Base-by-base conservation (phyloP, 2,797 vertebrate species). In the Sparidentex hasta region DNA sequence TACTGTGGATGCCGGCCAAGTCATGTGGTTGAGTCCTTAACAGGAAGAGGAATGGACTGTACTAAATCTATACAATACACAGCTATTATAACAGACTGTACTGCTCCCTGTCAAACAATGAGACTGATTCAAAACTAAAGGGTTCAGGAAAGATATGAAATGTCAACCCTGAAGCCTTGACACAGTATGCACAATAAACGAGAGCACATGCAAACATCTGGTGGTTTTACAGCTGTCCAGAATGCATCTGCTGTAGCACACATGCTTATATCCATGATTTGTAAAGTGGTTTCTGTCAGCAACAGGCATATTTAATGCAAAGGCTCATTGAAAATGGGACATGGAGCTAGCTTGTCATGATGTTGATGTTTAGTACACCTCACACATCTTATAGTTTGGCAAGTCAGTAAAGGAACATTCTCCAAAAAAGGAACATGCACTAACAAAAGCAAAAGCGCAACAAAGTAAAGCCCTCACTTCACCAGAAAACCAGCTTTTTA, bases 61-160 rank as follows among this genome's bases (percentile, higher is more conserved):
- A 89, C 74, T 80, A 87, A 90, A 93, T 93, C 78, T 90, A 91
- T 92, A 91, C 88, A 93, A 87, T 91, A 68, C 72, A 80, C 74
- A 82, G 87, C 85, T 88, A 86, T 88, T 86, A 85, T 71, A 90
- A 85, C 74, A 74, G 71, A 76, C 84, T 87, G 83, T 74, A 76
- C 80, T 82, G 81, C 80, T 82, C 71, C 56, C 9, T 51, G 66
- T 88, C 78, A 85, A 90, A 94, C 91, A 93, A 91, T 88, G 83
- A 91, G 89, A 85, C 71, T 18, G 86, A 93, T 91, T 89, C 78
- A 90, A 86, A 83, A 65, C 74, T 75, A 57, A 83, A 89, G 65
- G 71, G 73, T 88, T 86, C 87, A 87, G 84, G 74, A 89, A 91
- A 88, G 79, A 86, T 78, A 88, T 87, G 47, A 91, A 88, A 90